phyloP scores from a whole-genome alignment of 2,888 invertebrate species.

The Idaea straminata region DNA sequence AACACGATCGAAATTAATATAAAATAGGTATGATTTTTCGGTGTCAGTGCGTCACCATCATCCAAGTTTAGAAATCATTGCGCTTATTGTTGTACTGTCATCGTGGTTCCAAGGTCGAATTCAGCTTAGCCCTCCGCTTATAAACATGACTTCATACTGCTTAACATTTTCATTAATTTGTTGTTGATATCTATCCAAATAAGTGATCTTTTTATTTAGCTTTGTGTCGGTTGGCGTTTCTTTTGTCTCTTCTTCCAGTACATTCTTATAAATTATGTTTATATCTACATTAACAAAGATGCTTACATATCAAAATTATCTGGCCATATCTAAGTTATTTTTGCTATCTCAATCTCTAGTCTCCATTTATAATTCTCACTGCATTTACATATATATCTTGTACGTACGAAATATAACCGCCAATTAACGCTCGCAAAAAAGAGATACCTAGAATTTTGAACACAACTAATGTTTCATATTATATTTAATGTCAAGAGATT shows the following conservation, averaged over 20 bases:
- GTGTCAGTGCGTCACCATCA: slow-evolving; percentile 38
- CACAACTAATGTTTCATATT: neutral
- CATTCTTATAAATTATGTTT: neutral
- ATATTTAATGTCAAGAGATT: neutral
- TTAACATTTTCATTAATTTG: slow-evolving; percentile 39
- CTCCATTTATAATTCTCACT: neutral
- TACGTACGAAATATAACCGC: neutral
- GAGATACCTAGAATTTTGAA: neutral
- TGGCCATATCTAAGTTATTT: neutral
- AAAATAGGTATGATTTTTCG: neutral
- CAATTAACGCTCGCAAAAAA: neutral
- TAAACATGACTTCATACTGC: slow-evolving; percentile 49
- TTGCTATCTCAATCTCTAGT: neutral
- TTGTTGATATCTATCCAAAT: slow-evolving; percentile 16
- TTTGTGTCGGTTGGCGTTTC: neutral
- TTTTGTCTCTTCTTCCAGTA: neutral
- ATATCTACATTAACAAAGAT: neutral
- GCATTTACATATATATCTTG: neutral
- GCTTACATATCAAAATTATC: neutral
- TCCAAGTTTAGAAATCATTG: slow-evolving; percentile 40
- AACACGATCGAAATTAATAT: too few relatives aligned
- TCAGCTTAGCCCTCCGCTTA: slow-evolving; percentile 35
- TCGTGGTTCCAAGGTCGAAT: slow-evolving; percentile 41
- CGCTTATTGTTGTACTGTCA: slow-evolving; percentile 38
- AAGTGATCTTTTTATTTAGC: neutral